Conservation (phyloP, 2,113 vertebrate species). For the Arizona elegans region DNA sequence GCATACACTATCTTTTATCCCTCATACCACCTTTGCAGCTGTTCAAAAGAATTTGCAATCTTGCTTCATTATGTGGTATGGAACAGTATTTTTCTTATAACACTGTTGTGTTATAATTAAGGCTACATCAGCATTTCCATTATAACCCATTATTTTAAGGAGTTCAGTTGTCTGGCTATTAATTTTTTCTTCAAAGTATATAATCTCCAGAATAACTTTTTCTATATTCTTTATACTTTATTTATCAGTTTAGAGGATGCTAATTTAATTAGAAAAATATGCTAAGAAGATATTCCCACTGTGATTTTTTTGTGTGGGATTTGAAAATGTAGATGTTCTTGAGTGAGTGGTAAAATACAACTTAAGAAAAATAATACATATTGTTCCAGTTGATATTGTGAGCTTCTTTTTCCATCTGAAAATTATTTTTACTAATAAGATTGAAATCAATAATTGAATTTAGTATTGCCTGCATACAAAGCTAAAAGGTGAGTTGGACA, state of each 20-base stretch:
- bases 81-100: neutral
- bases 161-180: constrained; percentile 18
- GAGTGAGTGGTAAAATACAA: neutral
- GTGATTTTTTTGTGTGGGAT: constrained; percentile 1
- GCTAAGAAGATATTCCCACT: neutral
- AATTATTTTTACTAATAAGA: neutral
- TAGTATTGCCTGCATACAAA: neutral
- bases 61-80: neutral
- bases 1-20: neutral
- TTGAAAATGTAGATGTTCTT: neutral
- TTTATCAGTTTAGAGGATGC: constrained; percentile 14
- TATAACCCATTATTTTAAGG: constrained; percentile 6
- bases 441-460: neutral
- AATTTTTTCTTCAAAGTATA: constrained; percentile 9
- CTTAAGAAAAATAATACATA: neutral
- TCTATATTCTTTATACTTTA: constrained; percentile 18
- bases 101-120: constrained; percentile 7
- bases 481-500: neutral
- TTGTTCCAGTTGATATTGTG: neutral
- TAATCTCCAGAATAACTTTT: constrained; percentile 26
- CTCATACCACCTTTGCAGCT: constrained; percentile 10
- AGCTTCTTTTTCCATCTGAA: neutral
- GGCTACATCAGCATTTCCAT: constrained; percentile 12
- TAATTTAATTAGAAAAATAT: constrained; percentile 25
- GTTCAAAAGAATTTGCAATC: neutral